A percentile compares a stretch with the other conserved stretches of the same genome.
Conservation (phyloP, 1,140 invertebrate species). For the Carposina sasakii region DNA sequence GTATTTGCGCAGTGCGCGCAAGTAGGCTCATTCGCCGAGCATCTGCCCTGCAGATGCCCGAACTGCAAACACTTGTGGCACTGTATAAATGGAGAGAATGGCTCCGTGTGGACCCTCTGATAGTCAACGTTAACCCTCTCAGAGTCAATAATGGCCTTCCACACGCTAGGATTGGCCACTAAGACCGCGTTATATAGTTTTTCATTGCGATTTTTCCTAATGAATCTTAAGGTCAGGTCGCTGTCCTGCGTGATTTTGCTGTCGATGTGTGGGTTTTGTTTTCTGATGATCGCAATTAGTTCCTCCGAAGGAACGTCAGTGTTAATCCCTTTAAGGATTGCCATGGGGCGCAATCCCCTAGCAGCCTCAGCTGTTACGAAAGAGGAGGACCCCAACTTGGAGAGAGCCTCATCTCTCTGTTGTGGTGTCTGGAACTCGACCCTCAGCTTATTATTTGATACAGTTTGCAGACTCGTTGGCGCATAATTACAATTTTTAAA, state of each 20-base stretch:
- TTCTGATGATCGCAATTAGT: neutral
- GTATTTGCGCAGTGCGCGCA: neutral
- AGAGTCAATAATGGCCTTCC: neutral
- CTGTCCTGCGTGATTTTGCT: neutral
- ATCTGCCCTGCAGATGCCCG: neutral
- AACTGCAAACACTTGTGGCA: neutral
- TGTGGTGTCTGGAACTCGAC: neutral
- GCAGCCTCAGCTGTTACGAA: neutral
- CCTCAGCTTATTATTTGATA: neutral
- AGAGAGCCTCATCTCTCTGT: neutral
- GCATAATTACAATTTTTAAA: neutral
- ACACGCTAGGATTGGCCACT: neutral
- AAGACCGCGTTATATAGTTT: neutral
- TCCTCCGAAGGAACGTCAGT: neutral
- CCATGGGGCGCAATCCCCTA: neutral
- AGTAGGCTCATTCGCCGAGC: neutral
- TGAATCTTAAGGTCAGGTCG: neutral
- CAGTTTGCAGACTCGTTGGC: neutral
- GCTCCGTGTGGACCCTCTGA: neutral
- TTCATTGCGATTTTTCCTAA: neutral
- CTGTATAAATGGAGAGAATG: neutral
- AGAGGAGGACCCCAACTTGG: neutral
- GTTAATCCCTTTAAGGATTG: neutral
- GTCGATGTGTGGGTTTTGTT: neutral
- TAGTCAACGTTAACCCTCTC: neutral